phyloP scores from a whole-genome alignment of 2,113 vertebrate genomes.

The Cyprinodon tularosa region DNA sequence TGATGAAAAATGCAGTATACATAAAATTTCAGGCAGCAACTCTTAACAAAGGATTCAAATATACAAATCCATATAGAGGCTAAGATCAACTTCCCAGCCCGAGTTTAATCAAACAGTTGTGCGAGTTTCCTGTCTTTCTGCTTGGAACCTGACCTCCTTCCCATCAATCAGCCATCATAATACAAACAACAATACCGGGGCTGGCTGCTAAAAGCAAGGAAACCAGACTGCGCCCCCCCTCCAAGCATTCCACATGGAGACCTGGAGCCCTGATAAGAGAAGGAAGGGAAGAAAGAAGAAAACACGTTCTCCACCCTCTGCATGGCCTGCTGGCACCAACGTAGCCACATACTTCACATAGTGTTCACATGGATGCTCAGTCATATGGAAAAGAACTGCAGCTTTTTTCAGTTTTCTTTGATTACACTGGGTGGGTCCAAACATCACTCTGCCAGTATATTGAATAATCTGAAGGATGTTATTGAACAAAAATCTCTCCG shows the following conservation, averaged over 20 bases:
- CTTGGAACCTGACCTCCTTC: constrained; percentile 28
- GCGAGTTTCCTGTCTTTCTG: constrained; percentile 66
- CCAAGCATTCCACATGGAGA: constrained; percentile 75
- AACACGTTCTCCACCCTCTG: constrained; percentile 41
- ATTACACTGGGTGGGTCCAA: background rate
- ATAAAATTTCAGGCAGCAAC: background rate
- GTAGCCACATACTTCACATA: constrained; percentile 64
- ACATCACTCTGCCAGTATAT: background rate
- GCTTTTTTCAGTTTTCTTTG: background rate
- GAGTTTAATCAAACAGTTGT: constrained; percentile 9
- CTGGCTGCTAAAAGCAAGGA: constrained; percentile 59
- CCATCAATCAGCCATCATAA: constrained; percentile 71
- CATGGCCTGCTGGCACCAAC: constrained; percentile 31
- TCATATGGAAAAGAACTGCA: constrained; percentile 19
- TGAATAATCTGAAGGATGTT: background rate
- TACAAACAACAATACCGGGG: constrained; percentile 70
- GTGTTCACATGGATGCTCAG: constrained; percentile 49
- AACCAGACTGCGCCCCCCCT: constrained; percentile 65
- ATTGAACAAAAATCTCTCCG: background rate
- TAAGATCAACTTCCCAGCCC: constrained; percentile 3
- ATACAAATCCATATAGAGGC: background rate
- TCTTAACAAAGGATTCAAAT: background rate
- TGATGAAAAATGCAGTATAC: background rate
- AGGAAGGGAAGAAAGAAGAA: constrained; percentile 22
- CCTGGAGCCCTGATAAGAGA: constrained; percentile 66